Percentiles rank a stretch among this genome's conserved stretches.
phyloP scores from a whole-genome alignment of 1,140 invertebrate species.

The Oryzaephilus surinamensis region DNA sequence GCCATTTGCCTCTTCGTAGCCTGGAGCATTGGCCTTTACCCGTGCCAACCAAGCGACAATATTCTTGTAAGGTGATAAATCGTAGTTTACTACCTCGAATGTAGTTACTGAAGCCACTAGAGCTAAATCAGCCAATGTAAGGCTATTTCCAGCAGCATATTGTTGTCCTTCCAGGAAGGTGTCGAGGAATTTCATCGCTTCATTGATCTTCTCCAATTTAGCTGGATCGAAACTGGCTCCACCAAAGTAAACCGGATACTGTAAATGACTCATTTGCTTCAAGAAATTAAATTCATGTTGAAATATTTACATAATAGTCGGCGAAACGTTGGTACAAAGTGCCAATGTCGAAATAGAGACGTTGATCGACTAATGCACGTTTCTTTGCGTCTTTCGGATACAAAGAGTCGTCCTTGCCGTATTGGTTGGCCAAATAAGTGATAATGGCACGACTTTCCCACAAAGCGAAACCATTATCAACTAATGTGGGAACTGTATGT shows the following conservation, averaged over 20 bases:
- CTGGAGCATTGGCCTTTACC: conserved; percentile 54
- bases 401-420: conserved; percentile 57
- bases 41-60: conserved; percentile 58
- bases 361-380: conserved; percentile 58
- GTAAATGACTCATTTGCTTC: conserved; percentile 18
- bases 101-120: conserved; percentile 51
- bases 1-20: conserved; percentile 61
- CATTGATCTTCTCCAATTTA: conserved; percentile 51
- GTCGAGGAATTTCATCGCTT: conserved; percentile 54
- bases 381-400: conserved; percentile 64
- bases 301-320: conserved; percentile 50
- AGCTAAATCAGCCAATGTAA: conserved; percentile 64
- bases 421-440: conserved; percentile 59
- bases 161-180: conserved; percentile 52
- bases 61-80: conserved; percentile 56
- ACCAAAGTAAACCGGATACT: conserved; percentile 62
- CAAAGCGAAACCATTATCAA: conserved; percentile 54
- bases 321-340: conserved; percentile 52
- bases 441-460: conserved; percentile 64
- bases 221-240: conserved; percentile 50
- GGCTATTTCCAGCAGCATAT: conserved; percentile 52
- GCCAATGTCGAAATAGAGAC: conserved; percentile 64
- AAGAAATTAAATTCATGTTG: conserved; percentile 9
- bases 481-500: conserved; percentile 57
- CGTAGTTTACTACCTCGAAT: conserved; percentile 52